Percentiles rank a stretch among this genome's conserved stretches.
Conservation (phyloP, 2,888 invertebrate species). For the Listrodromus nycthemerus region DNA sequence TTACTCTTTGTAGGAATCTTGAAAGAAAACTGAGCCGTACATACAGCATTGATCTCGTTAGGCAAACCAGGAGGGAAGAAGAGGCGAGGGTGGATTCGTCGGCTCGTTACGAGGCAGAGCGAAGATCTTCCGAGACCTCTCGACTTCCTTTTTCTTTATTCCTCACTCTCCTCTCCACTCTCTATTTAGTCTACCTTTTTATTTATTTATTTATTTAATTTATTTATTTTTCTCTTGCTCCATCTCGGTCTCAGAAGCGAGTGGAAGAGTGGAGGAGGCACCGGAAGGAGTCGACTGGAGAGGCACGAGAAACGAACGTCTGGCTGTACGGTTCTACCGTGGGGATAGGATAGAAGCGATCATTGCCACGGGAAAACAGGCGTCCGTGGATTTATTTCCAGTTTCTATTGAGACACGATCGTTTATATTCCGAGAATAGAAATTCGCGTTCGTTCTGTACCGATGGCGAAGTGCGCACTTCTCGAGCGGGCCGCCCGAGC, state of each 20-base stretch:
- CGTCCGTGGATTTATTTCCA: constrained; percentile 79
- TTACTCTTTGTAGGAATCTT: constrained; percentile 4
- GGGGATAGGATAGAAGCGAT: constrained; percentile 52
- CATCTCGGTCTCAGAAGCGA: constrained; percentile 2
- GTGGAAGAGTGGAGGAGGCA: constrained; percentile 6
- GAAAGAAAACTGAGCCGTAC: constrained; percentile 15
- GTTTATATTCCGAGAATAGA: constrained; percentile 79
- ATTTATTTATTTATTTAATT: background rate
- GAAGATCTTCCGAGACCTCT: constrained; percentile 14
- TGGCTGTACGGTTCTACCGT: constrained; percentile 1
- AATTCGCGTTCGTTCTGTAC: constrained; percentile 72
- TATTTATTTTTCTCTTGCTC: background rate
- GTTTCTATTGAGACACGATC: constrained; percentile 77
- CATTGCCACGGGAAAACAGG: constrained; percentile 66
- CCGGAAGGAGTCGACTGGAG: background rate
- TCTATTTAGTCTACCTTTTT: constrained; percentile 6
- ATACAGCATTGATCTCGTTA: constrained; percentile 25
- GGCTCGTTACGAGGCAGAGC: constrained; percentile 13
- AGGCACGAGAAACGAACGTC: constrained; percentile 44
- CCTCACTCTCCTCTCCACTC: constrained; percentile 25
- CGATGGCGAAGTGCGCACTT: constrained; percentile 64
- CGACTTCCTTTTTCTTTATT: constrained; percentile 14
- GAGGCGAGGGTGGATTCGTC: background rate
- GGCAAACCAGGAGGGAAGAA: background rate
- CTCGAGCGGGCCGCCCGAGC: constrained; percentile 52